Evolutionary conservation across 1,140 invertebrate genomes (phyloP), one percentile per base, ranked within the genome.

Genomic region (Drosophila ananassae): DNA sequence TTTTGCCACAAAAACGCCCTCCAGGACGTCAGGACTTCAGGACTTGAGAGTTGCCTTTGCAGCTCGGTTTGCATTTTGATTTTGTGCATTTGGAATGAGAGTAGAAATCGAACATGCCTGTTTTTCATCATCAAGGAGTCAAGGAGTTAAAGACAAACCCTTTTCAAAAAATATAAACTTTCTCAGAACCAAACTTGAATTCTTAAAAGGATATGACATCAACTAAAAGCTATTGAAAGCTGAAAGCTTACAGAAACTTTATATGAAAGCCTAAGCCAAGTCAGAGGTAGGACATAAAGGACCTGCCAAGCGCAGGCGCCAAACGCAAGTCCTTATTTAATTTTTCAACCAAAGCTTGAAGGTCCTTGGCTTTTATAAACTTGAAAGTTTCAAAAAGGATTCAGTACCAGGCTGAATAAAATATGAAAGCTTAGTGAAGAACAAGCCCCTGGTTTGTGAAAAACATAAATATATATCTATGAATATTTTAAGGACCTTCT

Each of bases 1-100:
- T 25, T 17, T 25, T 32, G 57, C 57, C 57, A 25, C 53, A 58
- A 63, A 21, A 44, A 44, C n/a, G 34, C 34, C 12, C 34, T 21
- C 13, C n/a, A 44, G 41, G 7, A 21, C 41, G 5, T 13, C 41
- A 44, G 17, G 37, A 39, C 3, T 5, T 7, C 13, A 17, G 41
- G n/a, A n/a, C 5, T 41, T 12, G 2, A n/a, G 3, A 44, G 13
- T 37, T 12, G 34, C 34, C 34, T 37, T 37, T 37, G 34, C 34
- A 37, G 34, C 34, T 37, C 34, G 12, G 34, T 61, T 61, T 61
- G 51, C 58, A 61, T 61, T 61, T 28, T 13, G 32, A 61, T 21
- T 61, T 56, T 61, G 51, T 61, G 25, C 58, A 28, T 28, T 56
- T n/a, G 34, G 34, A 37, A 37, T 37, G 34, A 37, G 34, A 3